Evolutionary conservation across 1,140 invertebrate species (phyloP).

Genomic region (Atta colombica): DNA sequence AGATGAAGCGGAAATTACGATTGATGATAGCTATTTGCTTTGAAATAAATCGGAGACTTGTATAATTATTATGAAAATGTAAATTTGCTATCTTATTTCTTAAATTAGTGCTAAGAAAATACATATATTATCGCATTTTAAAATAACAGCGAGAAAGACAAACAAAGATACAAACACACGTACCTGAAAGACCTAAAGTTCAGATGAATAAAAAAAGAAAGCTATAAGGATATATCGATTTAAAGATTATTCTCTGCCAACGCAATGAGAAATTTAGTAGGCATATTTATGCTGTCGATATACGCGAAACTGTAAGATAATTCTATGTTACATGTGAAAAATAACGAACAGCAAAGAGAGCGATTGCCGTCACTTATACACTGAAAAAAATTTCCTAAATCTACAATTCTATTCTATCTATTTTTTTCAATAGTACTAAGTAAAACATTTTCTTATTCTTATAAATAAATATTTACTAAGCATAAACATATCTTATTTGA

Average conservation of each 20-base stretch:
- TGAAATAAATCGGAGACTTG: background rate
- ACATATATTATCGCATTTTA: background rate
- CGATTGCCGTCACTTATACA: background rate
- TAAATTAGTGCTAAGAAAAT: background rate
- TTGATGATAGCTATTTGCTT: background rate
- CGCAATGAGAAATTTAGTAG: background rate
- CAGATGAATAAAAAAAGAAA: background rate
- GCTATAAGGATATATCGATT: background rate
- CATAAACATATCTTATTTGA: too few species aligned
- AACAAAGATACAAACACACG: background rate
- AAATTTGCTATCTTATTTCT: slow-evolving; percentile 1
- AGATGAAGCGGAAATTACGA: background rate
- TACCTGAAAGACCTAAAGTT: background rate
- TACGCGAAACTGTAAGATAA: background rate
- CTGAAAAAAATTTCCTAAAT: too few species aligned
- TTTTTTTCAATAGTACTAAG: too few species aligned
- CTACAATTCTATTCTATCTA: too few species aligned
- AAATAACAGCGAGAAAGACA: background rate
- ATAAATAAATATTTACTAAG: too few species aligned
- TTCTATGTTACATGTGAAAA: background rate
- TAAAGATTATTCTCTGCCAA: background rate
- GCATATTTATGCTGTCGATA: slow-evolving; percentile 7
- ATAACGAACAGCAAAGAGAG: background rate
- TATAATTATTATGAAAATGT: slow-evolving; percentile 14
- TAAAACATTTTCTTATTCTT: too few species aligned